These are phyloP conservation scores for Ellobium chinense DNA, from an alignment of 2,888 invertebrate species.

Conservation along the genomic window DNA sequence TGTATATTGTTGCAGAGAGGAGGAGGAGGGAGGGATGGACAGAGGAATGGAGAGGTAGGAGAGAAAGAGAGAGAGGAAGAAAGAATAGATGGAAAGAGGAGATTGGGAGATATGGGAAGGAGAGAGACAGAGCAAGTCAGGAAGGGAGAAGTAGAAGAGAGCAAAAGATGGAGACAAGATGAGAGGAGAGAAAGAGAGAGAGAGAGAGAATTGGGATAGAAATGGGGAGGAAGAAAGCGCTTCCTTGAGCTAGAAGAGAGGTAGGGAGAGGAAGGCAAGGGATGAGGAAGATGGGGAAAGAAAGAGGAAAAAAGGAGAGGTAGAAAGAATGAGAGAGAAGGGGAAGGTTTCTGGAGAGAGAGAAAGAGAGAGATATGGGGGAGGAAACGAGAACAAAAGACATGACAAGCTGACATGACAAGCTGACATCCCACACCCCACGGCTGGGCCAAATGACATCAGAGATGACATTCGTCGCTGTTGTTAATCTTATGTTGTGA, in stretches of 20 bases:
- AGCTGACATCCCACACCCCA: too few relatives aligned
- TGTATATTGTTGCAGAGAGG: too few relatives aligned
- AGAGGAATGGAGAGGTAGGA: background rate
- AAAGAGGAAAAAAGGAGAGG: background rate
- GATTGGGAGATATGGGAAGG: background rate
- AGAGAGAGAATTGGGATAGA: background rate
- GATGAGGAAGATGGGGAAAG: background rate
- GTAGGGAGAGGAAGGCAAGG: background rate
- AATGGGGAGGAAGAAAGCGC: background rate
- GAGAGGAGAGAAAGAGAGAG: constrained; percentile 5
- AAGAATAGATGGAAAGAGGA: background rate
- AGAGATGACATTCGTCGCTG: too few relatives aligned
- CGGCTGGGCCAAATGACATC: too few relatives aligned
- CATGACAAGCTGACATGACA: too few relatives aligned
- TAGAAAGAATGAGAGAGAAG: background rate
- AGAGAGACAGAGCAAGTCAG: background rate
- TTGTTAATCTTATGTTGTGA: too few relatives aligned
- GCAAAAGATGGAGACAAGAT: background rate
- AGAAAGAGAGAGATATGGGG: background rate
- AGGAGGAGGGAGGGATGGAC: background rate
- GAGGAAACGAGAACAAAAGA: too few relatives aligned
- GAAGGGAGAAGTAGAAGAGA: background rate
- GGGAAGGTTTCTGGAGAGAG: background rate
- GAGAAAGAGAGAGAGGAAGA: background rate
- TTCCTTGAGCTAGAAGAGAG: background rate